Base-by-base conservation (phyloP, 2,797 vertebrate species). In the Podarcis siculus region DNA sequence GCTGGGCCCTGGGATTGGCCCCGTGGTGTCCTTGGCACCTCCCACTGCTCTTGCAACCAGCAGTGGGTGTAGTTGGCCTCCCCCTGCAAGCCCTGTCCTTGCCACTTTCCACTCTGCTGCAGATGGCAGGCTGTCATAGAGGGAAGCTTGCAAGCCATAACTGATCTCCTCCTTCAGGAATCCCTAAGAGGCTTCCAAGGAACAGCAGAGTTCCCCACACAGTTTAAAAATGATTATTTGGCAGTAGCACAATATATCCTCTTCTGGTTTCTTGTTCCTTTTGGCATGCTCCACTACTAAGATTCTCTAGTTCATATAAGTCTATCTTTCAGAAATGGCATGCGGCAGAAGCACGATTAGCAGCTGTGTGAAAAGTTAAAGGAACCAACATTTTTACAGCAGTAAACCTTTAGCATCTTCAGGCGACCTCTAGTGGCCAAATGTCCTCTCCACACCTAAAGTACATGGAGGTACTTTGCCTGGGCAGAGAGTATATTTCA, bases 391-490 rank as follows among this genome's bases (percentile, higher is more conserved):
- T 79, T 66, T 77, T 55, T 0, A 1, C 23, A 76, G 39, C 76
- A 58, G 80, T 82, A 19, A 85, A 93, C 49, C 45, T 93, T 93
- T 90, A 91, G 80, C 66, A 89, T 92, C 77, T 90, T 94, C 58
- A 92, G 93, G 82, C 13, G 94, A 95, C 96, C 96, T 95, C 96
- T 96, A 95, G 96, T 90, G 97, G 61, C 81, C 87, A 17, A 76
- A 91, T 10, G 0, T 9, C 58, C 86, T 86, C 93, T 90, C 80
- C 64, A 82, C 91, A 92, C 5, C 3, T 78, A 89, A 79, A 78
- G 49, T 55, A 15, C 39, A 23, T 35, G 58, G 12, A 84, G 30
- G 9, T 79, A 35, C 3, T 30, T 12, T 37, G 25, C 27, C 76
- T 82, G 45, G 19, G 13, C 25, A 71, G 1, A 42, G 17, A 45